Evolutionary conservation across 2,797 vertebrate genomes (phyloP).

Genomic region (Esox lucius): DNA sequence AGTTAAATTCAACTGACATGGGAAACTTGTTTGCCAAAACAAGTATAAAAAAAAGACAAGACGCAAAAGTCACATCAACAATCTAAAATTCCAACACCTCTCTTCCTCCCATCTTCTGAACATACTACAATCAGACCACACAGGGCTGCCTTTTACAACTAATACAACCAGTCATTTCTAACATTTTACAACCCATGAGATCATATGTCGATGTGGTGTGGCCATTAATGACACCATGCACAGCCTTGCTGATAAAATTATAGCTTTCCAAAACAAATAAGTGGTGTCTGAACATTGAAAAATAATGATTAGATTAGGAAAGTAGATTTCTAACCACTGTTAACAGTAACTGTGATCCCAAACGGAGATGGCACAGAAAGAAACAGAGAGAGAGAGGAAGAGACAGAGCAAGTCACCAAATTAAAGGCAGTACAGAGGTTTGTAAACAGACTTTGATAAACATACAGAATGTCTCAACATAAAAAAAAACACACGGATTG

Average conservation of each 20-base stretch:
- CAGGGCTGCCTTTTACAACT: slow-evolving; percentile 48
- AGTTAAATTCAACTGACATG: neutral
- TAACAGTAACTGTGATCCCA: too few relatives aligned
- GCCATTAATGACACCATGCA: neutral
- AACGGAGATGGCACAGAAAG: too few relatives aligned
- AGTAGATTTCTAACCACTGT: neutral
- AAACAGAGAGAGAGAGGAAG: slow-evolving; percentile 21
- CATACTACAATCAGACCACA: slow-evolving; percentile 13
- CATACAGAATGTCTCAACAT: slow-evolving; percentile 27
- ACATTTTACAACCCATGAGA: slow-evolving; percentile 57
- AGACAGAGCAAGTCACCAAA: slow-evolving; percentile 35
- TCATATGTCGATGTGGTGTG: slow-evolving; percentile 37
- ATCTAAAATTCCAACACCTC: neutral
- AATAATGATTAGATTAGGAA: too few relatives aligned
- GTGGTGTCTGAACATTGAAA: neutral
- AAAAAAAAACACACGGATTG: slow-evolving; percentile 23
- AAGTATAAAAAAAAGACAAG: too few relatives aligned
- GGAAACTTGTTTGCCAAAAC: neutral
- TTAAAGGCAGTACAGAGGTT: slow-evolving; percentile 26
- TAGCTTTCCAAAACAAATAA: neutral
- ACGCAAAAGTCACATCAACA: too few relatives aligned
- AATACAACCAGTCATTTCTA: slow-evolving; percentile 35
- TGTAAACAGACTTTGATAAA: slow-evolving; percentile 51
- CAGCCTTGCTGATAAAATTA: neutral
- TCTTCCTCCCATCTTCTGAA: neutral